Conservation (phyloP, 2,113 vertebrate genomes). For the Epinephelus fuscoguttatus region DNA sequence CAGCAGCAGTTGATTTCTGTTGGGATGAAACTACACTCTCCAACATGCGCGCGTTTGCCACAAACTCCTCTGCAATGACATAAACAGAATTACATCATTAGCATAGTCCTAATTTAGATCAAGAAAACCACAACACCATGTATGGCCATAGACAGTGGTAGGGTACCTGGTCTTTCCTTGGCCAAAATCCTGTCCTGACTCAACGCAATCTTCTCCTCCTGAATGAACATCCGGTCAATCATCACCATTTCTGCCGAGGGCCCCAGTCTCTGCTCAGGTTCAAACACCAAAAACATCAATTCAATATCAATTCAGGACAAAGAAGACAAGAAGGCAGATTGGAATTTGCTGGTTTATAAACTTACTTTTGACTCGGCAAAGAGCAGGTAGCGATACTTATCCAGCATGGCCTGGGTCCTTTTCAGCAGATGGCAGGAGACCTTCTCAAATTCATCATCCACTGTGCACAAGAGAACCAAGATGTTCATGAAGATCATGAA, state of each 20-base stretch:
- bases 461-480: slow-evolving; percentile 64
- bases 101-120: background rate
- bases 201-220: slow-evolving; percentile 93
- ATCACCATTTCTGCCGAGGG: slow-evolving; percentile 98
- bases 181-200: slow-evolving; percentile 91
- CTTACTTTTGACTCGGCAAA: slow-evolving; percentile 94
- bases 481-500: background rate
- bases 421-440: slow-evolving; percentile 92
- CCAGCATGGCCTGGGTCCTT: slow-evolving; percentile 94
- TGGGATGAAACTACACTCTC: slow-evolving; percentile 76
- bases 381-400: slow-evolving; percentile 94
- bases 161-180: slow-evolving; percentile 92
- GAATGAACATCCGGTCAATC: slow-evolving; percentile 98
- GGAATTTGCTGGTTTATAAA: slow-evolving; percentile 15
- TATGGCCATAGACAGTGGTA: background rate
- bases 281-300: slow-evolving; percentile 42
- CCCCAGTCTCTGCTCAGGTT: slow-evolving; percentile 88
- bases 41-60: slow-evolving; percentile 88
- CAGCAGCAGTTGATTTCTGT: slow-evolving; percentile 54
- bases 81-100: slow-evolving; percentile 10
- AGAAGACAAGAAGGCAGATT: background rate
- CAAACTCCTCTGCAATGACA: slow-evolving; percentile 90
- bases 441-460: slow-evolving; percentile 94
- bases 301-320: slow-evolving; percentile 61
- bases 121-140: background rate